These are phyloP conservation scores for Belgica antarctica DNA, from an alignment of 2,888 invertebrate genomes.

Conservation along the genomic window DNA sequence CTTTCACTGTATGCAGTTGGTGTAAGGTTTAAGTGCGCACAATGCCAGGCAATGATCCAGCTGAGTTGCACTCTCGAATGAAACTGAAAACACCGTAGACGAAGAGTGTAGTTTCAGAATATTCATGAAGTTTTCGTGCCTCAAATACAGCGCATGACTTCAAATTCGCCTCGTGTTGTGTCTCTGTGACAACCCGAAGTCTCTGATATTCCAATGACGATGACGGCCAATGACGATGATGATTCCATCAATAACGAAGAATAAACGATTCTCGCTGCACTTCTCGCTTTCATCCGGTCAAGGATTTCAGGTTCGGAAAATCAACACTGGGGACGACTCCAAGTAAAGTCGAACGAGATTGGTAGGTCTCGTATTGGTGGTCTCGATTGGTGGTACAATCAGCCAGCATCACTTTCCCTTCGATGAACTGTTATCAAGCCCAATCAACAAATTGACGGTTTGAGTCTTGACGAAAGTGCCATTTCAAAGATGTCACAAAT, in stretches of 20 bases:
- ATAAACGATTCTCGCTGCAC: conserved; percentile 5
- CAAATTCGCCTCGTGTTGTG: conserved; percentile 9
- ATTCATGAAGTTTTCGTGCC: conserved; percentile 21
- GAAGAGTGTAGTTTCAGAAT: not conserved
- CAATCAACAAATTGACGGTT: too few species aligned
- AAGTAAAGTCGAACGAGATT: too few species aligned
- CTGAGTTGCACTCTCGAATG: conserved; percentile 26
- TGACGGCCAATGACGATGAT: not conserved
- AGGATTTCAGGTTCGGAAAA: not conserved
- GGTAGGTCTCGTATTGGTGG: too few species aligned
- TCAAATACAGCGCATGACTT: conserved; percentile 35
- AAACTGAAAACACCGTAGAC: conserved; percentile 3
- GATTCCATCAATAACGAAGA: not conserved
- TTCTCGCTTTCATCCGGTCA: conserved; percentile 3
- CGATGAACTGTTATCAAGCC: too few species aligned
- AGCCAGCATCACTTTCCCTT: too few species aligned
- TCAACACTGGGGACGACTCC: too few species aligned
- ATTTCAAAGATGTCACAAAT: too few species aligned
- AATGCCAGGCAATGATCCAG: not conserved
- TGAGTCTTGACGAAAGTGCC: too few species aligned
- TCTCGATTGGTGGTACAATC: too few species aligned
- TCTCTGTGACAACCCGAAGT: conserved; percentile 17
- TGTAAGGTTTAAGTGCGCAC: too few species aligned
- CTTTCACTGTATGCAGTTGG: too few species aligned
- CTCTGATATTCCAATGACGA: not conserved